Percentiles rank a stretch among this genome's conserved stretches.
Evolutionary conservation across 35 echinoderm and acorn worm genomes (phyloP).

Genomic region (Eucidaris tribuloides): DNA sequence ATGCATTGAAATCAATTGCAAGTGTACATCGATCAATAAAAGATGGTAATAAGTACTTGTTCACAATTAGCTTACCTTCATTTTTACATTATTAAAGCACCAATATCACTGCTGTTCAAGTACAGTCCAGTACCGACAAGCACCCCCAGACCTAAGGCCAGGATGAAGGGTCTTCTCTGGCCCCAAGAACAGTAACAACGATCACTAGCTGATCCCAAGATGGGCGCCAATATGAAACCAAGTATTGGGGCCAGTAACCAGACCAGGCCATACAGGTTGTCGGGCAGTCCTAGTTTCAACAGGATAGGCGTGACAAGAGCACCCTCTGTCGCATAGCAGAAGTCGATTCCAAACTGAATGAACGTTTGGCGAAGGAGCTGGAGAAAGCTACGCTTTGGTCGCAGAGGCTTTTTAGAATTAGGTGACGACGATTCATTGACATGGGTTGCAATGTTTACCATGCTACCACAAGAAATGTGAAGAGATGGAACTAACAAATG

Average conservation of each 20-base stretch:
- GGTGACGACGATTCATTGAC: background rate
- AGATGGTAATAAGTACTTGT: too few relatives aligned
- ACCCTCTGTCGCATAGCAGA: constrained; percentile 82
- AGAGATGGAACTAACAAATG: background rate
- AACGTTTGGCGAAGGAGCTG: constrained; percentile 61
- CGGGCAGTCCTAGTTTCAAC: constrained; percentile 67
- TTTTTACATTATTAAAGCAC: constrained; percentile 17
- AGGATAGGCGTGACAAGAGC: constrained; percentile 79
- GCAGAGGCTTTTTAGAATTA: background rate
- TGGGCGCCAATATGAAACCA: constrained; percentile 63
- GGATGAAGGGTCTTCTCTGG: constrained; percentile 70
- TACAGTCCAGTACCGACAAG: constrained; percentile 65
- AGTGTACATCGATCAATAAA: too few relatives aligned
- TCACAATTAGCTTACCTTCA: too few relatives aligned
- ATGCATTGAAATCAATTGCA: too few relatives aligned
- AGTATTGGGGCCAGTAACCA: constrained; percentile 81
- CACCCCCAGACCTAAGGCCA: constrained; percentile 50
- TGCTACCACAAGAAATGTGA: background rate
- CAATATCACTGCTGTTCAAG: constrained; percentile 75
- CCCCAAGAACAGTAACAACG: constrained; percentile 66
- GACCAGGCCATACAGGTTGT: constrained; percentile 70
- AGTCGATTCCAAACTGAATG: constrained; percentile 70
- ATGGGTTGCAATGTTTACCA: background rate
- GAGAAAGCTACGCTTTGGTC: constrained; percentile 42
- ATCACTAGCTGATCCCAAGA: constrained; percentile 82